Base-by-base conservation (phyloP, 2,888 invertebrate genomes). In the Leucoptera coffeella region DNA sequence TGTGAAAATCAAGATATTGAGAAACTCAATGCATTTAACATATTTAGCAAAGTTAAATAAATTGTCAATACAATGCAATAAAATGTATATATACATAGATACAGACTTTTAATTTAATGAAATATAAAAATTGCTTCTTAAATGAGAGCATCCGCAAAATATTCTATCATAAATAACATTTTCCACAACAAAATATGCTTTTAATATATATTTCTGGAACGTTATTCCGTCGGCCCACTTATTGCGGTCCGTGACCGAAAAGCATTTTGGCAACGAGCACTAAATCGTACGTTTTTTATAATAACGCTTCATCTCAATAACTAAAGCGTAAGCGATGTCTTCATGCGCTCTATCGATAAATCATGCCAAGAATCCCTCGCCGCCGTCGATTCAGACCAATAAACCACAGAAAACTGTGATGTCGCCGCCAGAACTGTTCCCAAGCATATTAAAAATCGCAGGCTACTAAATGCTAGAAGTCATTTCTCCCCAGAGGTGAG, bases 261-360 rank as follows among this genome's bases (percentile, higher is more conserved):
- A 20, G 27, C 26, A 32, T 29, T 65, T n/a, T 69, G 67, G 67
- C 67, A 64, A 32, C 38, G 42, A 36, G 46, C 52, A 58, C 55
- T 47, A 52, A 41, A 59, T 57, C 60, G 56, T 60, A 64, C n/a
- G n/a, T 61, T 62, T 55, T 58, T 50, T 42, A 47, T 54, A 59
- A 64, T 52, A 51, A 52, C 41, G 55, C 42, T 41, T 47, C 50
- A 39, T 55, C 60, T 67, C 64, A 67, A n/a, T 64, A 67, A 56
- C 45, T 47, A 44, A 50, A 45, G 52, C 54, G 44, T 52, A 50
- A 47, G 46, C 42, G 46, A 54, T 45, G 48, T 60, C 50, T 53
- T 52, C 47, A 43, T 51, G 50, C 48, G 43, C 45, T 50, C 51
- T 41, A 54, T 50, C 44, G 38, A 50, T 59, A 57, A 53, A 47